Evolutionary conservation across 2,888 invertebrate species (phyloP), one percentile per base, ranked within the genome.

Genomic region (Augiades crinisus): DNA sequence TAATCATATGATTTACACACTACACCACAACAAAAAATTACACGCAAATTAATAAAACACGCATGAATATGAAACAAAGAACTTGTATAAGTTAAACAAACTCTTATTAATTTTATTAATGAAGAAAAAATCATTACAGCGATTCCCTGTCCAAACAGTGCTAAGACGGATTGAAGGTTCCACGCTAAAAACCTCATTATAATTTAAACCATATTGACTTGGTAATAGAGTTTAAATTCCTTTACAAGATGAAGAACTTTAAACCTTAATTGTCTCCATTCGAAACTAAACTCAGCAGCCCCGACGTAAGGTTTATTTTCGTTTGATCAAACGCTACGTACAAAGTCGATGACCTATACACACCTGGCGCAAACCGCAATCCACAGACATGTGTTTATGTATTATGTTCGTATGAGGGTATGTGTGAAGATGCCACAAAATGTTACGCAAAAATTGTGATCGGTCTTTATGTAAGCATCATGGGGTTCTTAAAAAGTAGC

Each of bases 321-420:
- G 12, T 21, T 36, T 47, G 44, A 16, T n/a, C n/a, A 5, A 58
- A 56, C 3, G 66, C 58, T 61, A 64, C 58, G 62, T 62, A 59
- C 45, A 61, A 67, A 63, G 67, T 67, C 67, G 66, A 65, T 66
- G 67, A 67, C 67, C 66, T 56, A 63, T 47, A 62, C 62, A 60
- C 66, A 66, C 66, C 66, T 66, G 67, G 63, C 61, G 57, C 53
- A 57, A 66, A 67, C 66, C 65, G 62, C 67, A 64, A 64, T 62
- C 59, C 60, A 67, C 66, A 58, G 61, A 58, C 41, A 50, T 34
- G 53, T 47, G 38, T 57, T 36, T 46, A 47, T 47, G 53, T 52
- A 52, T 45, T 38, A 52, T 44, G 30, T 43, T 51, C 30, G 34
- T 51, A 44, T 51, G 50, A 43, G 49, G 49, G 49, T 43, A 43